phyloP scores from a whole-genome alignment of 2,888 invertebrate species.

The Eupithecia subumbrata region DNA sequence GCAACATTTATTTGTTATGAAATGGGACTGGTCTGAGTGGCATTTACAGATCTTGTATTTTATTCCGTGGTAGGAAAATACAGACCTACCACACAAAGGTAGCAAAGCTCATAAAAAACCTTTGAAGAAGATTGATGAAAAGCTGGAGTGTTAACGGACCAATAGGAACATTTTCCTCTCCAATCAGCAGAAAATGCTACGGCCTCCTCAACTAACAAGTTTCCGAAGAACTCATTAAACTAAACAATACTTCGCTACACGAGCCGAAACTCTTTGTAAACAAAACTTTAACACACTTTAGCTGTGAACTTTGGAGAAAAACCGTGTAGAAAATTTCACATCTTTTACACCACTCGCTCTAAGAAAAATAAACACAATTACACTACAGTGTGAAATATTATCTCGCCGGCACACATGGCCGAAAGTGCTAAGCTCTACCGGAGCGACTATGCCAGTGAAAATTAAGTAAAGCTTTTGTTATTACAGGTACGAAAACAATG shows the following conservation, averaged over 20 bases:
- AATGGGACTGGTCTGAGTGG: conserved; percentile 20
- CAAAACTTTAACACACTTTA: conserved; percentile 27
- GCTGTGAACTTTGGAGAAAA: conserved; percentile 26
- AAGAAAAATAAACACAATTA: conserved; percentile 46
- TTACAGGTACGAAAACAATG: conserved; percentile 56
- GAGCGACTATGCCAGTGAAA: conserved; percentile 15
- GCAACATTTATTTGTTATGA: conserved; percentile 37
- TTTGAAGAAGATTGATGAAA: neutral
- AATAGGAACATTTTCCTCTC: neutral
- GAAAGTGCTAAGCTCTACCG: conserved; percentile 42
- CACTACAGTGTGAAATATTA: conserved; percentile 46
- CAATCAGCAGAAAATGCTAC: neutral
- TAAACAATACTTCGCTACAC: conserved; percentile 24
- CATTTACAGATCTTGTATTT: neutral
- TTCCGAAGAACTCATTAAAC: conserved; percentile 30
- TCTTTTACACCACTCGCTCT: conserved; percentile 29
- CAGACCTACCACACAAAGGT: neutral
- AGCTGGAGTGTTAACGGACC: neutral
- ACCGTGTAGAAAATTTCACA: conserved; percentile 26
- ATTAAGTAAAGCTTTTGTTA: conserved; percentile 50
- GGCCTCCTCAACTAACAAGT: neutral
- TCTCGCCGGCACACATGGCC: conserved; percentile 47
- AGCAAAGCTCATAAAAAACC: neutral
- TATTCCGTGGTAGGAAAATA: neutral
- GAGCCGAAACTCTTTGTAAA: conserved; percentile 32